These are phyloP conservation scores for Eciton burchellii DNA, from an alignment of 1,140 invertebrate species.

Conservation along the genomic window DNA sequence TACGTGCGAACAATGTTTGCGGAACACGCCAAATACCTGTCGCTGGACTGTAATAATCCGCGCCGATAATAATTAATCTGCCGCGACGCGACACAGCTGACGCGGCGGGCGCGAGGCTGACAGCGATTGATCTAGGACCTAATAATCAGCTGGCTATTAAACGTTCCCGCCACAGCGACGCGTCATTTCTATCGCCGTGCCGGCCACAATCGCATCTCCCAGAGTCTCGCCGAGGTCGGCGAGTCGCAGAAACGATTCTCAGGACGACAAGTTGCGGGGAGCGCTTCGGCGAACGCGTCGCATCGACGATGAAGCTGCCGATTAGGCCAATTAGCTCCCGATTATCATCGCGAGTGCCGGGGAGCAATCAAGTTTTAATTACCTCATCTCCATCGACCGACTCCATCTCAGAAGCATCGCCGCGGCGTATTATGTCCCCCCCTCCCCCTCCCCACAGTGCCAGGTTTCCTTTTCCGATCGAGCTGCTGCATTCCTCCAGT, in stretches of 20 bases:
- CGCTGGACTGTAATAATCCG: slow-evolving; percentile 68
- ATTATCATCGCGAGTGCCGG: slow-evolving; percentile 40
- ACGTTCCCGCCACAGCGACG: slow-evolving; percentile 57
- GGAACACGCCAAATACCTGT: slow-evolving; percentile 66
- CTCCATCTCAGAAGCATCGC: neutral
- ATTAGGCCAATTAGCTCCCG: slow-evolving; percentile 44
- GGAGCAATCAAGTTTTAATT: slow-evolving; percentile 53
- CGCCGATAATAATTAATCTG: slow-evolving; percentile 73
- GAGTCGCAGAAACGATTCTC: neutral
- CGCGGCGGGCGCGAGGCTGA: slow-evolving; percentile 54
- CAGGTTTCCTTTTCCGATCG: slow-evolving; percentile 16
- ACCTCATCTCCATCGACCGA: slow-evolving; percentile 24
- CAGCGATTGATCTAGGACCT: slow-evolving; percentile 68
- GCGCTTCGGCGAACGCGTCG: neutral
- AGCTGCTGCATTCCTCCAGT: slow-evolving; percentile 52
- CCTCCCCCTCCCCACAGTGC: slow-evolving; percentile 6
- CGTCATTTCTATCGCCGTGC: slow-evolving; percentile 26
- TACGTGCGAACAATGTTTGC: slow-evolving; percentile 68
- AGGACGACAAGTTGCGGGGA: neutral
- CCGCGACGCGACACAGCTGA: slow-evolving; percentile 67
- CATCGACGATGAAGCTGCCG: slow-evolving; percentile 6
- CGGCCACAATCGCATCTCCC: slow-evolving; percentile 9
- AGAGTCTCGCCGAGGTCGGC: neutral
- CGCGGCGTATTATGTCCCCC: slow-evolving; percentile 19
- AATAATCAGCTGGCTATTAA: slow-evolving; percentile 71